Evolutionary conservation across 2,797 vertebrate genomes (phyloP).

Genomic region (Coranthus polyacanthus): DNA sequence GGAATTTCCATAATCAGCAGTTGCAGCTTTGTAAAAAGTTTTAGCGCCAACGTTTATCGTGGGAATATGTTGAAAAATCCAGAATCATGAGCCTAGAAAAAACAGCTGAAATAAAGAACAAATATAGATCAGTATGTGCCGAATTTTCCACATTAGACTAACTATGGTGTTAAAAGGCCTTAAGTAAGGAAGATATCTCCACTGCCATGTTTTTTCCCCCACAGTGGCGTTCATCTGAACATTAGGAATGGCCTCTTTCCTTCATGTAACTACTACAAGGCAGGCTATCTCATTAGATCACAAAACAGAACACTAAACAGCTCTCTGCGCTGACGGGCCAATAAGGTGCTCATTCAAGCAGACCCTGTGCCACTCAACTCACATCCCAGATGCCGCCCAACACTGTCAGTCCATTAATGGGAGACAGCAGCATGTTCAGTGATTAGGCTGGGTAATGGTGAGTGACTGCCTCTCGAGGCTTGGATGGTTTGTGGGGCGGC

Average conservation of each 20-base stretch:
- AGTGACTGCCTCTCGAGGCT: slow-evolving; percentile 73
- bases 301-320: slow-evolving; percentile 68
- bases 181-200: no score
- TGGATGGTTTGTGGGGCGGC: slow-evolving; percentile 36
- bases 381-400: slow-evolving; percentile 70
- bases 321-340: slow-evolving; percentile 62
- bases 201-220: no score
- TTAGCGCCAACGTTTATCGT: no score
- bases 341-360: slow-evolving; percentile 76
- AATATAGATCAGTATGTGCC: no score
- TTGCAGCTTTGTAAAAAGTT: no score
- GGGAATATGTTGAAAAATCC: no score
- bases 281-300: slow-evolving; percentile 73
- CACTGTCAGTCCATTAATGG: slow-evolving; percentile 71
- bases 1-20: no score
- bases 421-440: slow-evolving; percentile 70
- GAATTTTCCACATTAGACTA: no score
- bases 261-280: slow-evolving; percentile 36
- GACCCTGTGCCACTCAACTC: slow-evolving; percentile 59
- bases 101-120: no score
- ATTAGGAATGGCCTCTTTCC: slow-evolving; percentile 9
- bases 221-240: background rate
- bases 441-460: slow-evolving; percentile 77
- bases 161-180: slow-evolving; percentile 1
- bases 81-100: no score